Percentiles rank a stretch among this genome's conserved stretches.
These are phyloP conservation scores for Leucozona laternaria DNA, from an alignment of 2,888 invertebrate genomes.

Conservation along the genomic window DNA sequence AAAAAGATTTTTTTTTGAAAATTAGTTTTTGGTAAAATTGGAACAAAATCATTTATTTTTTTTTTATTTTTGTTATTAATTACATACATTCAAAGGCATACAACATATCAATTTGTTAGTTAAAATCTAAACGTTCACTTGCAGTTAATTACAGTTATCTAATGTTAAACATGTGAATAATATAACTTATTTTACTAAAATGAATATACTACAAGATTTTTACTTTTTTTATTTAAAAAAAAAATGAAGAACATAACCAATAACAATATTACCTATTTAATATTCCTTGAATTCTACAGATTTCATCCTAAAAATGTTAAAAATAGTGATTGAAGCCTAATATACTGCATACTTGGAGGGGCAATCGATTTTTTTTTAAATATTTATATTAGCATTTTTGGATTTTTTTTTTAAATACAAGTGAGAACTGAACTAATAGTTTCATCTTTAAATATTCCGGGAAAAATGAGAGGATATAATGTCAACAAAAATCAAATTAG, in stretches of 20 bases:
- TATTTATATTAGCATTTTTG: neutral
- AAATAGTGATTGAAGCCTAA: neutral
- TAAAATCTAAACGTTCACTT: constrained; percentile 44
- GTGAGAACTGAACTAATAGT: neutral
- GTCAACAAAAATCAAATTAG: neutral
- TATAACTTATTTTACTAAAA: neutral
- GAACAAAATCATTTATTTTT: neutral
- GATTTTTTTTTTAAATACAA: neutral
- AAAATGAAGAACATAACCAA: neutral
- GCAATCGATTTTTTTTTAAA: no score
- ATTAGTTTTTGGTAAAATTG: constrained; percentile 37
- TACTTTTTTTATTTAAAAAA: neutral
- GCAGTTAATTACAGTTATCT: constrained; percentile 34
- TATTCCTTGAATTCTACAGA: neutral
- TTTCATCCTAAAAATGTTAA: neutral
- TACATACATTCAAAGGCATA: constrained; percentile 49
- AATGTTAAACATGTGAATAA: neutral
- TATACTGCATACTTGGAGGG: neutral
- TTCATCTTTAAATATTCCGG: neutral
- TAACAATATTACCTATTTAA: neutral
- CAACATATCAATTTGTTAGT: constrained; percentile 10
- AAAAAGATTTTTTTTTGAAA: neutral
- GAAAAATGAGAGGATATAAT: neutral
- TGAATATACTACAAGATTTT: neutral
- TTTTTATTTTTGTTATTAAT: neutral